These are phyloP conservation scores for Pristionchus pacificus DNA, from an alignment of 1,140 invertebrate species.

Conservation along the genomic window DNA sequence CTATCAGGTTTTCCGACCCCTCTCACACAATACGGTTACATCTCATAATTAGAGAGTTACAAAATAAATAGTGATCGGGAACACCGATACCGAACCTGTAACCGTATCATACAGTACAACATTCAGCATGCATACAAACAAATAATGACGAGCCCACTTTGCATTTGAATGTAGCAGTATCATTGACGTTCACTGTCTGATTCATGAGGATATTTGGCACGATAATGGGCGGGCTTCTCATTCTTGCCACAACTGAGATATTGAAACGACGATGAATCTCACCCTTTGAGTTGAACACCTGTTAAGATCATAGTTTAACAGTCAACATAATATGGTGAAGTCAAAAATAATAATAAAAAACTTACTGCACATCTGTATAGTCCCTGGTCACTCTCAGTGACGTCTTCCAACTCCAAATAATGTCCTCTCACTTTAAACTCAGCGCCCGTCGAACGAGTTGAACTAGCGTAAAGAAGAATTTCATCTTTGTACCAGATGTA, in stretches of 20 bases:
- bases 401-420: slow-evolving; percentile 55
- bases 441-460: slow-evolving; percentile 40
- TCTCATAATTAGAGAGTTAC: too few species aligned
- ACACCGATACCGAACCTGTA: too few species aligned
- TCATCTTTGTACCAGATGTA: slow-evolving; percentile 41
- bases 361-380: slow-evolving; percentile 32
- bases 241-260: slow-evolving; percentile 24
- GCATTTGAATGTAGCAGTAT: slow-evolving; percentile 51
- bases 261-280: slow-evolving; percentile 10
- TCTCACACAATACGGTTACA: too few species aligned
- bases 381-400: slow-evolving; percentile 40
- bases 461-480: slow-evolving; percentile 34
- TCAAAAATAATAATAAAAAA: slow-evolving; percentile 16
- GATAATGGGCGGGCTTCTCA: slow-evolving; percentile 29
- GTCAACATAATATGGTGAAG: too few species aligned
- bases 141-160: slow-evolving; percentile 37
- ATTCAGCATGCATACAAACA: too few species aligned
- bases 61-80: too few species aligned
- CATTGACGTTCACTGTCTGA: slow-evolving; percentile 51
- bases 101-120: too few species aligned
- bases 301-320: too few species aligned
- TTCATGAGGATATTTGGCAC: slow-evolving; percentile 51
- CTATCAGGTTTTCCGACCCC: too few species aligned
- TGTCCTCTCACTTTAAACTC: slow-evolving; percentile 46
- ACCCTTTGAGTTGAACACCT: slow-evolving; percentile 17